Evolutionary conservation across 2,888 invertebrate genomes (phyloP).

Genomic region (Bellardia bayeri): DNA sequence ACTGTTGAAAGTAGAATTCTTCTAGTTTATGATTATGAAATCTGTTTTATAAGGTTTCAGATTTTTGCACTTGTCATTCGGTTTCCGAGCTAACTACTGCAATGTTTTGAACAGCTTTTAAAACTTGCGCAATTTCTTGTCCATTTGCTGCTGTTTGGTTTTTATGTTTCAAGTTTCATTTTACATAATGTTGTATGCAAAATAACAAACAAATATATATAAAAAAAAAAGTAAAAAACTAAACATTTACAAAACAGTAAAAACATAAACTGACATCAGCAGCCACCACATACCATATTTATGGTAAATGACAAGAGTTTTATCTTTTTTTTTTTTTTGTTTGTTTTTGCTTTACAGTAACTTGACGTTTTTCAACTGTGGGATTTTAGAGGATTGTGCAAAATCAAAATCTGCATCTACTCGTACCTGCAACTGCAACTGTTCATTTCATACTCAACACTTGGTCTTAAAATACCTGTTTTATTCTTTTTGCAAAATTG

Average conservation of each 20-base stretch:
- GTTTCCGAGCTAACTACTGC: conserved; percentile 26
- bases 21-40: conserved; percentile 66
- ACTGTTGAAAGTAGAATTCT: conserved; percentile 59
- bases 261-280: conserved; percentile 62
- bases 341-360: conserved; percentile 61
- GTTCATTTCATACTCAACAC: conserved; percentile 61
- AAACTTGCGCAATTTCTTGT: conserved; percentile 63
- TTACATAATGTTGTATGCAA: conserved; percentile 54
- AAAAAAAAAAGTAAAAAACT: conserved; percentile 13
- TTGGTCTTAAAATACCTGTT: conserved; percentile 56
- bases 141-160: conserved; percentile 42
- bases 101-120: conserved; percentile 39
- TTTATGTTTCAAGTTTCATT: conserved; percentile 67
- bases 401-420: conserved; percentile 35
- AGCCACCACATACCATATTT: conserved; percentile 41
- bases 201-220: conserved; percentile 10
- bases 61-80: conserved; percentile 60
- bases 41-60: conserved; percentile 56
- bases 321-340: conserved; percentile 1
- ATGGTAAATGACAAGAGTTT: conserved; percentile 46
- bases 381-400: conserved; percentile 38
- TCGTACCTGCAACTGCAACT: conserved; percentile 65
- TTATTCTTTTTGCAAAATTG: conserved; percentile 24
- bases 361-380: conserved; percentile 47
- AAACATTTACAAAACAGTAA: conserved; percentile 34